Base-by-base conservation (phyloP, 1,140 invertebrate species). In the Luehdorfia chinensis region DNA sequence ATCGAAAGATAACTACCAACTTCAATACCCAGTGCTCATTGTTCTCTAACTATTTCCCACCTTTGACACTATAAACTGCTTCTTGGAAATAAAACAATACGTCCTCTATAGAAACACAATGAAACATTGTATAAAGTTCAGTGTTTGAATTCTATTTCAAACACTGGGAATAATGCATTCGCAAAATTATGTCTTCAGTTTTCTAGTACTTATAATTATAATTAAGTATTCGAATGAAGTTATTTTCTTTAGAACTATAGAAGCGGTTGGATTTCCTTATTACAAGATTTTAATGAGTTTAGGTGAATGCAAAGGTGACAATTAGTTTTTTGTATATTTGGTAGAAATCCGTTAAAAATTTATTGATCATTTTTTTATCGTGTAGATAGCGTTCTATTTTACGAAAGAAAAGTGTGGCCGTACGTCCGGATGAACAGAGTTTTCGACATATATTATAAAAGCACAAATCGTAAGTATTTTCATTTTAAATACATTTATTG, bases 251-350 rank as follows among this genome's bases (percentile, higher is more conserved):
- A 43, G 39, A 43, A 43, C 23, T 5, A 43, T 43, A 9, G 39
- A 43, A 43, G 39, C 39, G 11, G 39, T 43, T 15, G 39, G 39
- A 15, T 43, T 43, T 43, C 39, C 39, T 8, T 43, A 43, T 15
- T 43, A 43, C 15, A 43, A 43, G 15, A n/a, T 43, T 4, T 43
- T 43, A 30, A 16, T 43, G 25, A 43, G 25, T 43, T 28, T 43
- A 19, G 39, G 39, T 9, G 39, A 16, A 9, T 43, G 39, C 11
- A 43, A 43, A 15, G 39, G 39, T 43, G 14, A 25, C 11, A 39
- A 15, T 25, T 41, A 25, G 4, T 27, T 27, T 4, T 41, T 27
- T 14, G n/a, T 14, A 23, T 21, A 2, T 2, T 39, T 6, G 9
- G 8, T 25, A 2, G 2, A 23, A 13, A 3, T 27, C 8, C 0